These are phyloP conservation scores for Lateolabrax maculatus DNA, from an alignment of 2,797 vertebrate genomes.

Conservation along the genomic window DNA sequence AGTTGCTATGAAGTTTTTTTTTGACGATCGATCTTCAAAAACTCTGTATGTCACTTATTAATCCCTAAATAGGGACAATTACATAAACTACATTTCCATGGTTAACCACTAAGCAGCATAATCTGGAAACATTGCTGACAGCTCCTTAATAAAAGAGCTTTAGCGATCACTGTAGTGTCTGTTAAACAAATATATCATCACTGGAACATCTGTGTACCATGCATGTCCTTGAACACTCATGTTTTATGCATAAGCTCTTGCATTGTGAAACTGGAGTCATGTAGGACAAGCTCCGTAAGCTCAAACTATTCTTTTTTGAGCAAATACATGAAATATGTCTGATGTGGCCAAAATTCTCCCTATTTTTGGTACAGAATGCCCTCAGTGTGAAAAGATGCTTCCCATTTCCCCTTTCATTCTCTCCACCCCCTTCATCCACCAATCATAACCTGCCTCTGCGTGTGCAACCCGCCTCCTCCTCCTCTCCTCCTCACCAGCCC, in stretches of 20 bases:
- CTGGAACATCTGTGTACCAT: constrained; percentile 46
- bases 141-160: constrained; percentile 27
- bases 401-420: constrained; percentile 71
- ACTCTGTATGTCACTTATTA: neutral
- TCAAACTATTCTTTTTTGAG: neutral
- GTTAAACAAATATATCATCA: constrained; percentile 35
- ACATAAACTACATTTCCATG: neutral
- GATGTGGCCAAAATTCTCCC: constrained; percentile 38
- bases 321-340: constrained; percentile 41
- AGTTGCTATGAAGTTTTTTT: neutral
- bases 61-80: neutral
- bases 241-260: constrained; percentile 38
- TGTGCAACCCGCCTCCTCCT: constrained; percentile 59
- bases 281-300: neutral
- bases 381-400: constrained; percentile 71
- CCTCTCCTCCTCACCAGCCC: constrained; percentile 57
- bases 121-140: constrained; percentile 7
- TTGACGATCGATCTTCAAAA: neutral
- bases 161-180: constrained; percentile 4
- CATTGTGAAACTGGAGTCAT: neutral
- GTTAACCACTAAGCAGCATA: neutral
- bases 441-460: constrained; percentile 73
- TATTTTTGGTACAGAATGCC: constrained; percentile 63
- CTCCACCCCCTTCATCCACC: constrained; percentile 84
- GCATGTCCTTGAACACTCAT: constrained; percentile 57